Evolutionary conservation across 1,140 invertebrate species (phyloP).

Genomic region (Musca domestica): DNA sequence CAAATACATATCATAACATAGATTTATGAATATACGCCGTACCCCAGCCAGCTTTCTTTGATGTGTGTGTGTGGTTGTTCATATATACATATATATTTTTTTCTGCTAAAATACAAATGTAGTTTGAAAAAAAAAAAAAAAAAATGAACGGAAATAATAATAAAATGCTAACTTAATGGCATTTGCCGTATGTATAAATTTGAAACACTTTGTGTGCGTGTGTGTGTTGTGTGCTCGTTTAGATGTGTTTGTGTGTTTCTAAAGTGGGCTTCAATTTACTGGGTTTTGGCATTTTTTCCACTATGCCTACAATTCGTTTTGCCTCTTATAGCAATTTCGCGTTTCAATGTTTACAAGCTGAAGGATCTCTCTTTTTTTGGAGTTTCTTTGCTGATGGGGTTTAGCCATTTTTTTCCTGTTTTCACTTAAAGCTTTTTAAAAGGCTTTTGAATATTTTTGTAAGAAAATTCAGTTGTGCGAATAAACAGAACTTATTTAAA

Average conservation of each 20-base stretch:
- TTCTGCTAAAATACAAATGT: not conserved
- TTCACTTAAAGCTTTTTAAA: constrained; percentile 6
- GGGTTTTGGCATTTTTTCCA: not conserved
- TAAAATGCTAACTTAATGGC: constrained; percentile 7
- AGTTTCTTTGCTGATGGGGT: not conserved
- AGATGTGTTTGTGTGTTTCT: not conserved
- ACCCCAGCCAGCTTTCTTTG: not conserved
- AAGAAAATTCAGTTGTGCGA: not conserved
- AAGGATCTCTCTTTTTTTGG: not conserved
- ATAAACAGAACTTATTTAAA: not conserved
- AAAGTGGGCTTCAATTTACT: constrained; percentile 17
- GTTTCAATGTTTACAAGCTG: not conserved
- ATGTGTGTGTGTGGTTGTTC: not conserved
- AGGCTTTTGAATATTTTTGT: not conserved
- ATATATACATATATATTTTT: too few relatives aligned
- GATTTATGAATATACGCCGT: too few relatives aligned
- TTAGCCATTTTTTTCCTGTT: not conserved
- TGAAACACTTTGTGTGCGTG: not conserved
- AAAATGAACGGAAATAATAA: too few relatives aligned
- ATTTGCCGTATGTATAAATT: constrained; percentile 4
- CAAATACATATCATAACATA: too few relatives aligned
- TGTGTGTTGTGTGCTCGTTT: too few relatives aligned
- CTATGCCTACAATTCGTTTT: not conserved
- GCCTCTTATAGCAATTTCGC: constrained; percentile 1
- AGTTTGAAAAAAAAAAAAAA: too few relatives aligned